Evolutionary conservation across 1,140 invertebrate species (phyloP).

Genomic region (Pseudomyrmex flavicornis): DNA sequence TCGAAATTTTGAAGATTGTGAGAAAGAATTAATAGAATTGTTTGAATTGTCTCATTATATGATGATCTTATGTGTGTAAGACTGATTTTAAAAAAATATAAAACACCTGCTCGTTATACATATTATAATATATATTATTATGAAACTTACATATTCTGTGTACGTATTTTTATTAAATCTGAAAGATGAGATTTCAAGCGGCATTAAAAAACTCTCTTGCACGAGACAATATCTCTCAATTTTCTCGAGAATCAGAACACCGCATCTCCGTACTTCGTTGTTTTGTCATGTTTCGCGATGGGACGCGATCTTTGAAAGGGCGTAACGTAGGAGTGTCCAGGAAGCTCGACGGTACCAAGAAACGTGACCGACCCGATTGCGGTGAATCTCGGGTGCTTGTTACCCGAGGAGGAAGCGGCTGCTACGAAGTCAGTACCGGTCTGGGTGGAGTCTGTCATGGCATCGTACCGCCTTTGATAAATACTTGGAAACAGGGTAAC

Average conservation of each 20-base stretch:
- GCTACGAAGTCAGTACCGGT: slow-evolving; percentile 32
- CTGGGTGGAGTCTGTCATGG: slow-evolving; percentile 81
- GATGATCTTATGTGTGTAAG: no score
- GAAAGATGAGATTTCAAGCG: no score
- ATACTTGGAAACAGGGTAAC: slow-evolving; percentile 80
- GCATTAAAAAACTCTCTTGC: no score
- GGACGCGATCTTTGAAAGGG: slow-evolving; percentile 37
- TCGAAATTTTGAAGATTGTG: no score
- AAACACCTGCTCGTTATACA: no score
- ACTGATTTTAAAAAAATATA: no score
- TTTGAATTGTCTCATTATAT: no score
- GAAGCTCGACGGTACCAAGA: slow-evolving; percentile 20
- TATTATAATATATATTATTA: no score
- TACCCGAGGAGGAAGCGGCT: slow-evolving; percentile 38
- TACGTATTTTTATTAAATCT: no score
- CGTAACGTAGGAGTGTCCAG: slow-evolving; percentile 60
- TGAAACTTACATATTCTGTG: no score
- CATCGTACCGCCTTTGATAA: slow-evolving; percentile 83
- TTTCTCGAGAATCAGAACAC: not conserved
- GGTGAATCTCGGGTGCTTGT: slow-evolving; percentile 5
- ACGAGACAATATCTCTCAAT: not conserved
- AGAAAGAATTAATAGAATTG: no score
- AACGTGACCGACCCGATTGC: not conserved
- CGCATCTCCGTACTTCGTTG: not conserved
- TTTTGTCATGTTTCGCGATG: not conserved